Base-by-base conservation (phyloP, 2,888 invertebrate species). In the Peribatodes rhomboidaria region DNA sequence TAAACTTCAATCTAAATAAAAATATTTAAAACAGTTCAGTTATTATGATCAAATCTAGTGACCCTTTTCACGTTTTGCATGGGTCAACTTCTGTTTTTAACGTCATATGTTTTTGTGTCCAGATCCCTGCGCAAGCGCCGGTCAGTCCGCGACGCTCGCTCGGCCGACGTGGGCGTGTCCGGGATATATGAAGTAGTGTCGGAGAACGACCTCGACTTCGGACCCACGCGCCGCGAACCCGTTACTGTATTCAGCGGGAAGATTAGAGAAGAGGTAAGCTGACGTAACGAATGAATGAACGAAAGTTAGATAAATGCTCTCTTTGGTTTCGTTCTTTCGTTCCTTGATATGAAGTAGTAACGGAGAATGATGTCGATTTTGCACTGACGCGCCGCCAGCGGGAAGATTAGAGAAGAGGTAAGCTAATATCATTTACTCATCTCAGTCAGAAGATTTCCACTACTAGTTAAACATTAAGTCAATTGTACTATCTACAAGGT, bases 161-260 rank as follows among this genome's bases (percentile, higher is more conserved):
- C 97, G 69, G 96, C 97, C 1, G 98, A 98, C 81, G 97, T 98
- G 0, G 98, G 98, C 7, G 98, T 98, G 1, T 97, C 97, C 70
- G 97, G 98, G 0, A 94, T 98, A 20, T 98, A 98, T 86, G 97
- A 98, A 73, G 97, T 98, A 50, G 97, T 98, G 62, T 98, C 98
- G 3, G 97, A 98, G 86, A 97, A 98, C 1, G 98, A 98, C 86
- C 90, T 98, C 42, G 98, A 97, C 39, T 98, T 98, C 86, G 97
- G 97, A 74, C 97, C 98, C 0, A 97, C 97, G 76, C 60, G 66
- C 8, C 94, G 95, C 74, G 97, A 97, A 85, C 96, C 97, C 0
- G 97, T 97, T 0, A 97, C 97, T 2, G 97, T 98, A 0, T 97
- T 97, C 86, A 97, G 97, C 87, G 97, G 98, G 56, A 94, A 97